Conservation (phyloP, 2,888 invertebrate genomes). For the Isoperla grammatica region DNA sequence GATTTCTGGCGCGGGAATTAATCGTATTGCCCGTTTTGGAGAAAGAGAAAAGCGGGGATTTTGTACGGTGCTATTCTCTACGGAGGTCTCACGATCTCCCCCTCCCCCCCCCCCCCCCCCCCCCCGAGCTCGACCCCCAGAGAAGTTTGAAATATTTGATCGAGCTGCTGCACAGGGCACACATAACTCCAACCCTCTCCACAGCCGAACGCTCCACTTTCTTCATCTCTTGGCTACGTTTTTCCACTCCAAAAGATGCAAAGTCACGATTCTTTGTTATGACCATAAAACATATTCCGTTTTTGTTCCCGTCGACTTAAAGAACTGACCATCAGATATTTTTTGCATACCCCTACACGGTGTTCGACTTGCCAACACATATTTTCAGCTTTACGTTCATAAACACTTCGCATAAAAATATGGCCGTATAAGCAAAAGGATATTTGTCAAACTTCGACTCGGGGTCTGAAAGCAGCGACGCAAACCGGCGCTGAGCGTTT, state of each 20-base stretch:
- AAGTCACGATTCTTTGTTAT: constrained; percentile 23
- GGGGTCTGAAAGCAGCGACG: not conserved
- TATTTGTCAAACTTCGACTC: constrained; percentile 11
- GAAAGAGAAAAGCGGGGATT: constrained; percentile 6
- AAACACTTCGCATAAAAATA: not conserved
- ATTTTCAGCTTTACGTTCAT: constrained; percentile 3
- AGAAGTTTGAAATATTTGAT: constrained; percentile 25
- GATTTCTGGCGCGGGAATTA: constrained; percentile 27
- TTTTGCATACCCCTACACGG: not conserved
- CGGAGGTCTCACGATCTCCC: constrained; percentile 12
- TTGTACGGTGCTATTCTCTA: constrained; percentile 19
- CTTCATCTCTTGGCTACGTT: constrained; percentile 6
- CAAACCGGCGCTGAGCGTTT: constrained; percentile 6
- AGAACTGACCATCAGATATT: constrained; percentile 20
- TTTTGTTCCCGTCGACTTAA: not conserved
- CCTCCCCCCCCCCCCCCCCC: constrained; percentile 7
- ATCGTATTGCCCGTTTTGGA: constrained; percentile 17
- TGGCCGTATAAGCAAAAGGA: not conserved
- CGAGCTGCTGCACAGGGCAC: constrained; percentile 18
- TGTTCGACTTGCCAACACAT: constrained; percentile 14
- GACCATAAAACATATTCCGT: constrained; percentile 17
- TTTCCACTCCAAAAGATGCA: constrained; percentile 21
- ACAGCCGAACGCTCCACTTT: constrained; percentile 12
- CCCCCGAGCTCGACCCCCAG: not conserved
- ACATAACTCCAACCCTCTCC: constrained; percentile 20